Conservation (phyloP, 2,888 invertebrate species). For the Ptychoptera albimana region DNA sequence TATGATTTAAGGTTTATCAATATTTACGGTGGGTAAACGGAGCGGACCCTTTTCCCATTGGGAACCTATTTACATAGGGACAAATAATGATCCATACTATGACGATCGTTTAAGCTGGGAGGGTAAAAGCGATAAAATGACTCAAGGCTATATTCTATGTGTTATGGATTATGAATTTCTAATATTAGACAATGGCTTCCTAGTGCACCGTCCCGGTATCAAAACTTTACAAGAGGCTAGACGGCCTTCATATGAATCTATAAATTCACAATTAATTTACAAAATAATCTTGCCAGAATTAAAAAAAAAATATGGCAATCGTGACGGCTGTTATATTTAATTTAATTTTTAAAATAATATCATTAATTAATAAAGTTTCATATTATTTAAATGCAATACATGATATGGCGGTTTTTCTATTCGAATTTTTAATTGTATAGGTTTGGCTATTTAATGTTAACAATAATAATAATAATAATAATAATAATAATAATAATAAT, state of each 20-base stretch:
- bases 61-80: constrained; percentile 88
- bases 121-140: constrained; percentile 82
- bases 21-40: constrained; percentile 63
- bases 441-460: too few species aligned
- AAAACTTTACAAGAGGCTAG: constrained; percentile 61
- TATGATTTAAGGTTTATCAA: not conserved
- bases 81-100: constrained; percentile 71
- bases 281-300: constrained; percentile 64
- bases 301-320: constrained; percentile 57
- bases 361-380: too few species aligned
- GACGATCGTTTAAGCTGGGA: constrained; percentile 87
- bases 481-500: too few species aligned
- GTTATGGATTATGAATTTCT: constrained; percentile 78
- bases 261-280: constrained; percentile 32
- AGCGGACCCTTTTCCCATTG: constrained; percentile 53
- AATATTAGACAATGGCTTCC: constrained; percentile 74
- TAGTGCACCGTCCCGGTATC: constrained; percentile 78
- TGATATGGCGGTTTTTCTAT: too few species aligned
- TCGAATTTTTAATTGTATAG: too few species aligned
- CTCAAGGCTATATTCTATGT: constrained; percentile 75
- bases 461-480: too few species aligned
- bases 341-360: too few species aligned
- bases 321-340: constrained; percentile 38
- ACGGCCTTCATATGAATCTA: constrained; percentile 32
- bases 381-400: too few species aligned